Evolutionary conservation across 1,140 invertebrate species (phyloP).

Genomic region (Scylla paramamosain): DNA sequence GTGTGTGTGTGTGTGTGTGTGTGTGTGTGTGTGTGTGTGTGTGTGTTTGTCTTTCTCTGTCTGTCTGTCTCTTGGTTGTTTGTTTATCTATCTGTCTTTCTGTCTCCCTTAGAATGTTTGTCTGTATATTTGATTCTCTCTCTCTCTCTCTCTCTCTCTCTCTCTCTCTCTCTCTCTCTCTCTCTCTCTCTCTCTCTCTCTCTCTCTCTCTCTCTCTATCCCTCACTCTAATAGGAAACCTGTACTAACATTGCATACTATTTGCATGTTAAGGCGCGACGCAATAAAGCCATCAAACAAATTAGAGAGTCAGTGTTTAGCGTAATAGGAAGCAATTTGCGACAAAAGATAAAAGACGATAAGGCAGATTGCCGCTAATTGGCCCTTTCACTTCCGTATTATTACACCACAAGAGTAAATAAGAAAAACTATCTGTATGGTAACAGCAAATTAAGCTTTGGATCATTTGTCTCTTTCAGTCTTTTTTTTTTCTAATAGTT

Average conservation of each 20-base stretch:
- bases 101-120: too few relatives aligned
- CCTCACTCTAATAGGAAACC: background rate
- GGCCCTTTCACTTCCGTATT: background rate
- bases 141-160: conserved; percentile 20
- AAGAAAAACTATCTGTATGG: too few relatives aligned
- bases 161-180: conserved; percentile 17
- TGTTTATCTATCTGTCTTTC: too few relatives aligned
- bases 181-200: conserved; percentile 18
- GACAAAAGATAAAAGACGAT: background rate
- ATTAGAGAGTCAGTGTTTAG: background rate
- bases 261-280: background rate
- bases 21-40: too few relatives aligned
- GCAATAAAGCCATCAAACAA: background rate
- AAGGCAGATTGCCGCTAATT: background rate
- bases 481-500: too few relatives aligned
- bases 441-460: too few relatives aligned
- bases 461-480: too few relatives aligned
- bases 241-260: background rate
- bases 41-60: too few relatives aligned
- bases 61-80: too few relatives aligned
- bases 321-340: conserved; percentile 1
- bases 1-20: too few relatives aligned
- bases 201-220: background rate
- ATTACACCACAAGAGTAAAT: too few relatives aligned
- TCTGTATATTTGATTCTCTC: background rate